Evolutionary conservation across 2,888 invertebrate species (phyloP), one percentile per base, ranked within the genome.

Genomic region (Nemapogon koenigi): DNA sequence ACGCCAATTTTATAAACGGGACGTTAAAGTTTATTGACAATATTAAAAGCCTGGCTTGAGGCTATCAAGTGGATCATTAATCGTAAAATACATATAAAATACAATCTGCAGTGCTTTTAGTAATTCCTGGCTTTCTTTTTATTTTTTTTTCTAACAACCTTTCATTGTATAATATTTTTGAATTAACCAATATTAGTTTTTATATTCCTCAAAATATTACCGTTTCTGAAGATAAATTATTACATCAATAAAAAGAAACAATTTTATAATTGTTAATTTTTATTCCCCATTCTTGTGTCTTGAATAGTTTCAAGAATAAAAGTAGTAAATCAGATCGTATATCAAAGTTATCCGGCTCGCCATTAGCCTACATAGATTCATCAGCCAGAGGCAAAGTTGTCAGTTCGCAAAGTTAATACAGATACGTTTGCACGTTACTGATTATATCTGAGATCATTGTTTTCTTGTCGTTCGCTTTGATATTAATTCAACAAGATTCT

Each of bases 361-460:
- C 42, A 42, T 47, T 54, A 50, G 41, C 50, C 51, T 39, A 50
- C 44, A 49, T 51, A 43, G 47, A 46, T 46, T 46, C 38, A 43
- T 45, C 45, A 38, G 41, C 39, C 43, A 33, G 41, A 26, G 47
- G 49, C 48, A 45, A 41, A 29, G 46, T 45, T 50, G 49, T 50
- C 50, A 50, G 53, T 50, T 50, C 45, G 43, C 46, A 47, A 46
- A 49, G 46, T 43, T 46, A 45, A 49, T 49, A 51, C 46, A 48
- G 47, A 49, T 52, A 49, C 53, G 51, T 61, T 57, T 55, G 55
- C 56, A 55, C 50, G 51, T 53, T 41, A 43, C 41, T 35, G 61
- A 63, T 63, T 56, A 45, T 41, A 62, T 62, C 61, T 51, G 44
- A 35, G 32, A 43, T 48, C 50, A 59, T 60, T 61, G 57, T 59